Base-by-base conservation (phyloP, 2,888 invertebrate species). In the Dione juno region DNA sequence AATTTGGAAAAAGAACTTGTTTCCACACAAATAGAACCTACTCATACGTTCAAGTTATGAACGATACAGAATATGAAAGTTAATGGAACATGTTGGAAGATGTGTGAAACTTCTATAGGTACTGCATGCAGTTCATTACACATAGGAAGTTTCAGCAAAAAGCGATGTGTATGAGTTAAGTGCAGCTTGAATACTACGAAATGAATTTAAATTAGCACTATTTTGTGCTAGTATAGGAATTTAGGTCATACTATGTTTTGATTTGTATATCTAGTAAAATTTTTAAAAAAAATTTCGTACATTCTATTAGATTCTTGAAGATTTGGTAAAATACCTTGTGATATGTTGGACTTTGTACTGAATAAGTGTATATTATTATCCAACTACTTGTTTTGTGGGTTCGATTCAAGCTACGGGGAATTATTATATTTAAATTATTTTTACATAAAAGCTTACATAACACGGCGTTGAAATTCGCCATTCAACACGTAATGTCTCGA, bases 81-180 rank as follows among this genome's bases (percentile, higher is more conserved):
- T 80, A 81, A 80, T 82, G 78, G 66, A 66, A 67, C 69, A 67
- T 69, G 63, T 66, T 66, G 79, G 35, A 78, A 72, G 76, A 78
- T 77, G 75, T 77, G 74, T 69, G 74, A 70, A 74, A 80, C 79
- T 79, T 80, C 77, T 74, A 77, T 79, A 80, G 28, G 28, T 80
- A 66, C 77, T 80, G 79, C 80, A 84, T 80, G 79, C 80, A 83
- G 80, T 82, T 85, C 81, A 86, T 84, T 85, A 84, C 72, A 81
- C 78, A 79, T 77, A 75, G 80, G 82, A 74, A 73, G 66, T 73
- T 71, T 69, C 45, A 40, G 50, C 69, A 67, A 65, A 72, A 73
- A 64, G 50, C 3, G 52, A 43, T 67, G 67, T 70, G 37, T 61
- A 66, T 52, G 59, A 59, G 66, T 50, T 66, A 59, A 53, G 66